Evolutionary conservation across 2,113 vertebrate genomes (phyloP), one percentile per base, ranked within the genome.

Genomic region (Calonectris borealis): DNA sequence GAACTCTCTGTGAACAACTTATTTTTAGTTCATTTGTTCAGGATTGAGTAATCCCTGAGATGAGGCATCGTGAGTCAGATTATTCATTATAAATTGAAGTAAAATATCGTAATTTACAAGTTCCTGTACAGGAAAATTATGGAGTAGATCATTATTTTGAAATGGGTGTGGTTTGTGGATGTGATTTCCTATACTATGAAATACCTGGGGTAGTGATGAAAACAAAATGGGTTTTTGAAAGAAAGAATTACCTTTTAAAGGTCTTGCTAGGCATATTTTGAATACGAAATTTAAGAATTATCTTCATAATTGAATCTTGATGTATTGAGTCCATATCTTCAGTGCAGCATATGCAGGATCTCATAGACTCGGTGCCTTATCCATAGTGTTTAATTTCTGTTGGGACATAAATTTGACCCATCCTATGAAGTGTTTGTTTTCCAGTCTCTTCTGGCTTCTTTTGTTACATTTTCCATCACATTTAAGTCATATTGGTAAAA

Each of bases 11-110:
- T 84, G 80, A 94, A 79, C 9, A 69, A 11, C 3, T 84, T 95
- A 76, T 64, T 96, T 96, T 89, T 91, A 91, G 70, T 69, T 94
- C 21, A 42, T 82, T 92, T 89, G 25, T 86, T 89, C 65, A 69
- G 61, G 58, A 70, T n/a, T 94, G 86, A 87, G 88, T 91, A 89
- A 94, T 89, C 31, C 19, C 32, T 40, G 62, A 85, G 62, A 65
- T 70, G 86, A 94, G 72, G 34, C 66, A 88, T 78, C 1, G 0
- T 89, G 88, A 93, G 44, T 93, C 95, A 96, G 44, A 40, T 88
- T 92, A 58, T 91, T 78, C 55, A 60, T 58, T 94, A 46, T 73
- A 62, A 69, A 77, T 86, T 78, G 27, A 46, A 89, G 32, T 72
- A 79, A 88, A 96, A 84, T 79, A 48, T 83, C 6, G 0, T 87